Conservation (phyloP, 2,113 vertebrate genomes). For the Myxocyprinus asiaticus region DNA sequence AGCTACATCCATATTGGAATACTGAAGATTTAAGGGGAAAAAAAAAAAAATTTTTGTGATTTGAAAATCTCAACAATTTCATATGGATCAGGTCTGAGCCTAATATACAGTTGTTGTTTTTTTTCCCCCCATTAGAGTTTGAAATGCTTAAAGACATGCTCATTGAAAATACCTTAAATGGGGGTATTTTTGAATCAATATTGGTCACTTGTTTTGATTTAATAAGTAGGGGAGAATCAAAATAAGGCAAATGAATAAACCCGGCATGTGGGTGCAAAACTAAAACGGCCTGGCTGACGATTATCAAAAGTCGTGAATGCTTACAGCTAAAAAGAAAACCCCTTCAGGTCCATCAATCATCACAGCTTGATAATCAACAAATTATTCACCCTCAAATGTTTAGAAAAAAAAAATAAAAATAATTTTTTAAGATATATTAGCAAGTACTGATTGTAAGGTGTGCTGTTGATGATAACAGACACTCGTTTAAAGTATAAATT, state of each 20-base stretch:
- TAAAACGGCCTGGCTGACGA: not conserved
- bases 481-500: slow-evolving; percentile 10
- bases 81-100: slow-evolving; percentile 12
- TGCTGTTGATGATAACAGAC: not conserved
- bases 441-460: not conserved
- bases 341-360: not conserved
- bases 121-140: slow-evolving; percentile 58
- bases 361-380: no score
- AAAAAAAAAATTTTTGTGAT: slow-evolving; percentile 61
- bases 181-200: slow-evolving; percentile 30
- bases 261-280: no score
- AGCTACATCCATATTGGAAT: slow-evolving; percentile 37
- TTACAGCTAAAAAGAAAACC: slow-evolving; percentile 12
- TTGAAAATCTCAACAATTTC: slow-evolving; percentile 53
- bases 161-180: slow-evolving; percentile 60
- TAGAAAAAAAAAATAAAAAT: no score
- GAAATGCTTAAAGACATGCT: slow-evolving; percentile 67
- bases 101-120: slow-evolving; percentile 23
- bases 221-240: no score
- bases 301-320: slow-evolving; percentile 4
- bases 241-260: no score
- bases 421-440: no score
- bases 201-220: slow-evolving; percentile 28
- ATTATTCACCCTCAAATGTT: no score
- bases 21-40: not conserved